These are phyloP conservation scores for Sialis lutaria DNA, from an alignment of 2,888 invertebrate species.

Conservation along the genomic window DNA sequence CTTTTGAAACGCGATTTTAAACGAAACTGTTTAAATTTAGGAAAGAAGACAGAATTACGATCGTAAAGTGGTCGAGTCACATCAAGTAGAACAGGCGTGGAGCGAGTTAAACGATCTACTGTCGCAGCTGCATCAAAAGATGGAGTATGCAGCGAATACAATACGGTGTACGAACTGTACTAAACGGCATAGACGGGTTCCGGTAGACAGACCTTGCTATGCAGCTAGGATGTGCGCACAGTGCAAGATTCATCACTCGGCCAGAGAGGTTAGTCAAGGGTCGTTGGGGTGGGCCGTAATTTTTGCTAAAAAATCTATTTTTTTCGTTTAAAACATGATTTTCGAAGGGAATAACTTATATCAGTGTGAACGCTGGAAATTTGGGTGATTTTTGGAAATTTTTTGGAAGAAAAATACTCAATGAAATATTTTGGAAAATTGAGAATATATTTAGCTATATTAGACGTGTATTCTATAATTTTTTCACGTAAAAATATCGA, in stretches of 20 bases:
- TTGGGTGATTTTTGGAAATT: too few relatives aligned
- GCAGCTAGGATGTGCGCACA: constrained; percentile 82
- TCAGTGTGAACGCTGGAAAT: too few relatives aligned
- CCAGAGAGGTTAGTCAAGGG: constrained; percentile 62
- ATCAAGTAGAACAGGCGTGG: constrained; percentile 74
- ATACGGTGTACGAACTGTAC: constrained; percentile 92
- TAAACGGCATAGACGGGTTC: constrained; percentile 71
- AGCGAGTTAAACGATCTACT: constrained; percentile 74
- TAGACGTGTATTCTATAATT: too few relatives aligned
- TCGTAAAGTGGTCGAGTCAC: constrained; percentile 53
- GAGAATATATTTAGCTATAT: too few relatives aligned
- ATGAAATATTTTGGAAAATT: too few relatives aligned
- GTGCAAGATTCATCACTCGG: constrained; percentile 79
- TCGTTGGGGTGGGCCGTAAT: too few relatives aligned
- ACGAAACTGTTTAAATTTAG: constrained; percentile 23
- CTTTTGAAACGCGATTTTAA: too few relatives aligned
- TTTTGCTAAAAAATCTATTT: too few relatives aligned
- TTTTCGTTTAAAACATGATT: too few relatives aligned
- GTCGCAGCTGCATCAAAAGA: constrained; percentile 79
- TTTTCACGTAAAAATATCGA: too few relatives aligned
- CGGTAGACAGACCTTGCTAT: constrained; percentile 74
- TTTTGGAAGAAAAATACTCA: too few relatives aligned
- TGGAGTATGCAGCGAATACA: constrained; percentile 86
- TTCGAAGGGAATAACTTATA: too few relatives aligned
- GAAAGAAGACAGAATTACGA: constrained; percentile 59